These are phyloP conservation scores for Mechanitis mazaeus DNA, from an alignment of 2,888 invertebrate genomes.

Conservation along the genomic window DNA sequence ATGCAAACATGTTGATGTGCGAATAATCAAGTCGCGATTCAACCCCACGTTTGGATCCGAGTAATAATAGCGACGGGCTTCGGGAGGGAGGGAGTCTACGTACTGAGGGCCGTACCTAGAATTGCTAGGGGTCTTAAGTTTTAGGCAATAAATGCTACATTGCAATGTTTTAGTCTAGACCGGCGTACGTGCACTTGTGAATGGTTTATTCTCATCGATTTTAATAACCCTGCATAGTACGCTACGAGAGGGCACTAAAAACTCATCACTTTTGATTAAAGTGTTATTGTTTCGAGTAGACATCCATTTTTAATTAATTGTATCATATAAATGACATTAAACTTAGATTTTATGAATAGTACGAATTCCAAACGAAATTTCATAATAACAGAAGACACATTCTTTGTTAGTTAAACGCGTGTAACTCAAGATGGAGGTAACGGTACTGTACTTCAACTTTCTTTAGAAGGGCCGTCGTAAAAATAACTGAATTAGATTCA, in stretches of 20 bases:
- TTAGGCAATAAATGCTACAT: conserved; percentile 12
- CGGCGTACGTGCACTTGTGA: conserved; percentile 27
- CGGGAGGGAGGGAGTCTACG: conserved; percentile 47
- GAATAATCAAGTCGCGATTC: conserved; percentile 66
- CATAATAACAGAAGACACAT: not conserved
- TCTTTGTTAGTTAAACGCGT: conserved; percentile 17
- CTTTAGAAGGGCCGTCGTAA: conserved; percentile 27
- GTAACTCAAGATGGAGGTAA: conserved; percentile 23
- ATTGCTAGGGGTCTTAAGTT: conserved; percentile 3
- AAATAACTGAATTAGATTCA: conserved; percentile 25
- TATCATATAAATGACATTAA: too few relatives aligned
- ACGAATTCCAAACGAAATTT: not conserved
- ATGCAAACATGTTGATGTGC: conserved; percentile 70
- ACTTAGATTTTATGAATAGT: not conserved
- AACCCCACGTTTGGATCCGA: conserved; percentile 52
- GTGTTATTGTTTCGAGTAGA: conserved; percentile 1
- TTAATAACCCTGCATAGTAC: conserved; percentile 29
- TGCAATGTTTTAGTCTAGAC: conserved; percentile 1
- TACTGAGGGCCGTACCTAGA: conserved; percentile 32
- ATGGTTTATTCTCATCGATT: conserved; percentile 31
- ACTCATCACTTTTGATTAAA: conserved; percentile 19
- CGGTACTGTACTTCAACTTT: conserved; percentile 21
- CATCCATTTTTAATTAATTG: too few relatives aligned
- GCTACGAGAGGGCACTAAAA: conserved; percentile 21
- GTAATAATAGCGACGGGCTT: conserved; percentile 60